These are phyloP conservation scores for Hippolais icterina DNA, from an alignment of 2,113 vertebrate species.

Conservation along the genomic window DNA sequence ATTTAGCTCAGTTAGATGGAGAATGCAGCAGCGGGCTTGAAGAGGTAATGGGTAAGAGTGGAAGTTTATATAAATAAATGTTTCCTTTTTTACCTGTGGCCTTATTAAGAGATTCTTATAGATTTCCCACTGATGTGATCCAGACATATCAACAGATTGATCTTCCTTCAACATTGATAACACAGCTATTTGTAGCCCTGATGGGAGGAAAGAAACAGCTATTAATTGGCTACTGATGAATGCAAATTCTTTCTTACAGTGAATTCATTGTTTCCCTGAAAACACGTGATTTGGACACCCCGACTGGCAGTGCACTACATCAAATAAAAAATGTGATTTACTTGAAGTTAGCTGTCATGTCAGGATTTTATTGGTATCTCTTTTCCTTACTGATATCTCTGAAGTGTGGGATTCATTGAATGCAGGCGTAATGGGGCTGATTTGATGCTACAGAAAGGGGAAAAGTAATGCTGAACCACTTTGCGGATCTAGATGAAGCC, in stretches of 20 bases:
- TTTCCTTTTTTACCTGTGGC: not conserved
- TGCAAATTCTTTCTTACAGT: not conserved
- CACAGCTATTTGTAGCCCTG: not conserved
- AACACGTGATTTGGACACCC: not conserved
- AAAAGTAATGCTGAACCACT: not conserved
- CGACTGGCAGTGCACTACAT: not conserved
- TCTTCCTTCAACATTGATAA: not conserved
- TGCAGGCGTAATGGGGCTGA: not conserved
- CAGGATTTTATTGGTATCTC: not conserved
- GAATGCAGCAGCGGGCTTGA: not conserved
- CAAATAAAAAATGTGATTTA: not conserved
- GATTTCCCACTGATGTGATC: not conserved
- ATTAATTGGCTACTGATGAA: not conserved
- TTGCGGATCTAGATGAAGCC: not conserved
- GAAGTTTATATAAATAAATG: not conserved
- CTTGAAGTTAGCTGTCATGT: not conserved
- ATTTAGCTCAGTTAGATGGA: conserved; percentile 34
- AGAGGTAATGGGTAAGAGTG: not conserved
- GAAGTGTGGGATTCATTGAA: not conserved
- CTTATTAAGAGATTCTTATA: conserved; percentile 12
- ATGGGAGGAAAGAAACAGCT: not conserved
- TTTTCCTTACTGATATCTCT: not conserved
- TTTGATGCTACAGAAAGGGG: not conserved
- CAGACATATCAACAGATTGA: not conserved
- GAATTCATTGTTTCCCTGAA: not conserved